Percentiles rank a stretch among this genome's conserved stretches.
These are phyloP conservation scores for Eilema griseolum DNA, from an alignment of 2,888 invertebrate genomes.

Conservation along the genomic window DNA sequence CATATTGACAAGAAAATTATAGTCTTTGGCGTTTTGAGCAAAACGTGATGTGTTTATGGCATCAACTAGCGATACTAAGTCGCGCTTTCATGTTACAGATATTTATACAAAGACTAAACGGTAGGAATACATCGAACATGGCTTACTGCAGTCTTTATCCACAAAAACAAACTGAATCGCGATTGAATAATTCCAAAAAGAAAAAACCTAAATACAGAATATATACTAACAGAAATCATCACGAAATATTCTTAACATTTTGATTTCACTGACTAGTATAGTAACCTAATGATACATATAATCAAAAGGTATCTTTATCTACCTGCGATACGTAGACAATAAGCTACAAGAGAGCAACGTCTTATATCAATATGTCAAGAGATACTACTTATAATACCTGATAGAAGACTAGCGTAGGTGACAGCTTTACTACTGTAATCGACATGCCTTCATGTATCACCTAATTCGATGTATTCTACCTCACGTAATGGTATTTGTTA, in stretches of 20 bases:
- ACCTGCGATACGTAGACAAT: background rate
- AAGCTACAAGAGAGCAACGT: background rate
- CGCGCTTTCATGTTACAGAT: conserved; percentile 57
- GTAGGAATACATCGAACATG: conserved; percentile 32
- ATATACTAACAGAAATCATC: background rate
- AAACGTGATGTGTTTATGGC: conserved; percentile 76
- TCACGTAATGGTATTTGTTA: conserved; percentile 32
- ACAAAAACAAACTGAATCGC: background rate
- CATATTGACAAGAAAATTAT: conserved; percentile 54
- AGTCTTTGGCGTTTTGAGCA: conserved; percentile 86
- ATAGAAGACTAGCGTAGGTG: background rate
- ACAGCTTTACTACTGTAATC: too few relatives aligned
- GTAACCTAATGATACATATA: background rate
- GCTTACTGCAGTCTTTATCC: background rate
- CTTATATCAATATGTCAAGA: background rate
- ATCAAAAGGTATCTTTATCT: background rate
- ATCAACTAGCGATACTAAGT: conserved; percentile 78
- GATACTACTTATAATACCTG: background rate
- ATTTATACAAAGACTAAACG: conserved; percentile 45
- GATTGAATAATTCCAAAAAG: background rate
- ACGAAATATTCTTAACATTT: background rate
- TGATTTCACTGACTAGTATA: background rate
- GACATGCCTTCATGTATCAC: background rate
- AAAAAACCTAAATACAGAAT: background rate
- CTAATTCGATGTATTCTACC: conserved; percentile 32